Evolutionary conservation across 1,140 invertebrate genomes (phyloP), one percentile per base, ranked within the genome.

Genomic region (Tetramorium simillimum): DNA sequence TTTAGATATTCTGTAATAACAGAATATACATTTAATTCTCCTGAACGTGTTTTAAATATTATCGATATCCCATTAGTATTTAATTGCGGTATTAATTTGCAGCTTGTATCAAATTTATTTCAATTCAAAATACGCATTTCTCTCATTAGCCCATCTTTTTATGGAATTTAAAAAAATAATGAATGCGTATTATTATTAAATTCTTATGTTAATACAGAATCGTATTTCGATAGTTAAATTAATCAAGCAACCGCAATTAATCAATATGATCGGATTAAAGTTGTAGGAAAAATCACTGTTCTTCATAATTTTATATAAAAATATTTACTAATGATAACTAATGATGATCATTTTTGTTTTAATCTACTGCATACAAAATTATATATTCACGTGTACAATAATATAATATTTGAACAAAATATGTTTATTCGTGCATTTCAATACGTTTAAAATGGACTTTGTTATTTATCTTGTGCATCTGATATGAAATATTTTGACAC

Each of bases 11-110:
- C 53, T 18, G 21, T n/a, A n/a, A 51, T 40, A 80, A 69, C 33
- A 37, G 40, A 80, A 80, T 53, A 80, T 53, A 33, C 40, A 69
- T 49, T 53, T 69, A 24, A 46, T 69, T 80, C 62, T 21, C 7
- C 28, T 40, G 9, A 16, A 12, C 5, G 16, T 14, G 18, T 53
- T 69, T 69, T 80, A 67, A 51, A 67, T 73, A 56, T 67, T 24
- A 80, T 65, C n/a, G 28, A 80, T 80, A 65, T 51, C 6, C 12
- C 24, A 67, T 78, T 78, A 65, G 43, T 65, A 67, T 67, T 80
- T 67, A 67, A 80, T 80, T 80, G 28, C 43, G 2, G 9, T 80
- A 65, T 67, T 67, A 62, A 62, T 77, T 60, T 80, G 28, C 24
- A 80, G 7, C 76, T 65, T 65, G 12, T 37, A 56, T 46, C 18